These are phyloP conservation scores for Leptopilina syphax DNA, from an alignment of 2,888 invertebrate genomes.

Conservation along the genomic window DNA sequence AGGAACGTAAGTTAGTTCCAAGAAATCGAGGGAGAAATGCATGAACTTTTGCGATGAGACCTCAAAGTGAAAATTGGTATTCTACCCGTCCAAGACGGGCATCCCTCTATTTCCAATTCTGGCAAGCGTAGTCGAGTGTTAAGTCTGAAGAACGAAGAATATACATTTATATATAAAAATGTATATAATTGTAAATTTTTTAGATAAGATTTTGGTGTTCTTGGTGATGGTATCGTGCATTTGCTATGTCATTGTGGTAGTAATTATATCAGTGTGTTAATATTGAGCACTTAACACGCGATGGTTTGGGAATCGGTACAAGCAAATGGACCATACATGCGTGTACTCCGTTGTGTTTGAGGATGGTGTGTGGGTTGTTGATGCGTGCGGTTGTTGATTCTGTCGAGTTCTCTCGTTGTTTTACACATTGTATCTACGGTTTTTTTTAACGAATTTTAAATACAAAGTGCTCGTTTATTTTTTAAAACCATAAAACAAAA, in stretches of 20 bases:
- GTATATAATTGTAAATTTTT: slow-evolving; percentile 59
- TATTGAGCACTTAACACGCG: slow-evolving; percentile 45
- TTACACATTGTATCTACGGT: slow-evolving; percentile 58
- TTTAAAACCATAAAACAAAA: too few species aligned
- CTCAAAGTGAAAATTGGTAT: slow-evolving; percentile 69
- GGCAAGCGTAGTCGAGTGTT: slow-evolving; percentile 74
- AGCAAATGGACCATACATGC: slow-evolving; percentile 71
- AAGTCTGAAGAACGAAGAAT: slow-evolving; percentile 63
- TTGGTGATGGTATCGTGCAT: slow-evolving; percentile 77
- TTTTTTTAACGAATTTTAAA: slow-evolving; percentile 26
- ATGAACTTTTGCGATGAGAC: slow-evolving; percentile 75
- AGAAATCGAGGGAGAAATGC: slow-evolving; percentile 75
- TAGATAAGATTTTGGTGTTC: slow-evolving; percentile 72
- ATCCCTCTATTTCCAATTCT: slow-evolving; percentile 76
- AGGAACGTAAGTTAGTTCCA: slow-evolving; percentile 66
- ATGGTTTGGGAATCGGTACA: slow-evolving; percentile 67
- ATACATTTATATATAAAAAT: slow-evolving; percentile 58
- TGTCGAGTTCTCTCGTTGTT: slow-evolving; percentile 60
- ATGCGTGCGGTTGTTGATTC: slow-evolving; percentile 65
- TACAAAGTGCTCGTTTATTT: slow-evolving; percentile 28
- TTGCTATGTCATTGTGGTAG: slow-evolving; percentile 75
- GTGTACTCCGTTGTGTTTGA: slow-evolving; percentile 64
- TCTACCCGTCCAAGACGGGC: slow-evolving; percentile 73
- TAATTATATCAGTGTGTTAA: slow-evolving; percentile 45
- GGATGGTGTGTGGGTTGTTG: slow-evolving; percentile 66